Base-by-base conservation (phyloP, 1,140 invertebrate genomes). In the Pogonognathellus flavescens region DNA sequence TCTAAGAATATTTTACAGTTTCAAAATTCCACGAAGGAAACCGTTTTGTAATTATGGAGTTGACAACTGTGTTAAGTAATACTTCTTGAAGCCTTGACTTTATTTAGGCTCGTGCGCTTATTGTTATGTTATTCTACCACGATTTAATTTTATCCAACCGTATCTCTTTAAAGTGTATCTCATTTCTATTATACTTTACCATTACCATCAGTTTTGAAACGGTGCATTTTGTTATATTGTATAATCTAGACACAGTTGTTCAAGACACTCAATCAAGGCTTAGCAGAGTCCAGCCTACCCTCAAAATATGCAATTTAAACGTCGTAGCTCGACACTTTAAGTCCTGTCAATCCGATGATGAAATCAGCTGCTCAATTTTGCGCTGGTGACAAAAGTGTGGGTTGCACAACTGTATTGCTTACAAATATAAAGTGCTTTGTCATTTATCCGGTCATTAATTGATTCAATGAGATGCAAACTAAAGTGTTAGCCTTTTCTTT, bases 391-490 rank as follows among this genome's bases (percentile, higher is more conserved):
- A 72, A 9, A n/a, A 31, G 11, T 25, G 22, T 31, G 13, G 22
- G 66, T 18, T 49, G 8, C 16, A 66, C 18, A 25, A 18, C 22
- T 0, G 8, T 41, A 41, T 1, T 41, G 31, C 31, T 41, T 41
- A 41, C 31, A 41, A 41, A 41, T 41, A 41, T 6, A 41, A 5
- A 57, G 11, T 57, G 53, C 53, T 14, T 57, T 57, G 53, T 57
- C 53, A 57, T 57, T 57, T 57, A n/a, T 57, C 53, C 53, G 49
- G 25, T 57, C 18, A 31, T 25, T 52, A 81, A 81, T 81, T 81
- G 55, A 81, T 81, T 81, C 80, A 81, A 81, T 57, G 80, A 81
- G 53, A 81, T 81, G 80, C 80, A 57, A 81, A 81, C 50, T 81
- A 81, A 81, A 81, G 80, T 57, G 80, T 81, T 31, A 18, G 10